Conservation (phyloP, 1,140 invertebrate species). For the Tetragnatha versicolor region DNA sequence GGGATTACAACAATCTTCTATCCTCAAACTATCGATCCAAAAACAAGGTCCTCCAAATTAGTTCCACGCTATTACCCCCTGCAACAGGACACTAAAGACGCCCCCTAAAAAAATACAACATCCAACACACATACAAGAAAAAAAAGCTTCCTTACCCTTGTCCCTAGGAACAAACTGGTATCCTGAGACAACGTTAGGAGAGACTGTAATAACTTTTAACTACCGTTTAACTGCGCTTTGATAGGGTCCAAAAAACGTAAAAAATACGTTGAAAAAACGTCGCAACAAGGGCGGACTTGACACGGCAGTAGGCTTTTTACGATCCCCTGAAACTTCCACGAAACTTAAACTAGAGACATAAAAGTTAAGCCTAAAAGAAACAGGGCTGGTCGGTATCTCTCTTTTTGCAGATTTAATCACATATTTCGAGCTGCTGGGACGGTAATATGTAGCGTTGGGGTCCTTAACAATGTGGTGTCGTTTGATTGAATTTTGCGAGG, state of each 20-base stretch:
- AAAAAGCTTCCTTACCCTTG: not conserved
- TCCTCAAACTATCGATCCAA: too few relatives aligned
- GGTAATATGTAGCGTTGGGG: too few relatives aligned
- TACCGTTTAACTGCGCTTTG: slow-evolving; percentile 19
- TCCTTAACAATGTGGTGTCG: not conserved
- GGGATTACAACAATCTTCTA: too few relatives aligned
- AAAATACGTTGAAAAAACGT: not conserved
- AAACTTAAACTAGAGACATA: not conserved
- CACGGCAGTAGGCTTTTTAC: not conserved
- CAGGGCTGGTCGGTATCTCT: not conserved
- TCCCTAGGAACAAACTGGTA: not conserved
- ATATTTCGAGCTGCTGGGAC: not conserved
- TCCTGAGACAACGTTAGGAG: not conserved
- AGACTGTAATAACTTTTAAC: slow-evolving; percentile 7
- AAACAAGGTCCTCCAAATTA: too few relatives aligned
- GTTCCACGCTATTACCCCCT: not conserved
- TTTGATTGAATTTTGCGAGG: not conserved
- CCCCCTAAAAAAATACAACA: too few relatives aligned
- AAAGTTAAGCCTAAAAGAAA: not conserved
- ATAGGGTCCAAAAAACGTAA: slow-evolving; percentile 5
- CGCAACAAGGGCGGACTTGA: not conserved
- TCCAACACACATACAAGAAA: not conserved
- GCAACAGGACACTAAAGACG: not conserved
- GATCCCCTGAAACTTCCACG: not conserved
- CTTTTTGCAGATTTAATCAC: not conserved